These are phyloP conservation scores for Thunnus albacares DNA, from an alignment of 2,797 vertebrate genomes.

Conservation along the genomic window DNA sequence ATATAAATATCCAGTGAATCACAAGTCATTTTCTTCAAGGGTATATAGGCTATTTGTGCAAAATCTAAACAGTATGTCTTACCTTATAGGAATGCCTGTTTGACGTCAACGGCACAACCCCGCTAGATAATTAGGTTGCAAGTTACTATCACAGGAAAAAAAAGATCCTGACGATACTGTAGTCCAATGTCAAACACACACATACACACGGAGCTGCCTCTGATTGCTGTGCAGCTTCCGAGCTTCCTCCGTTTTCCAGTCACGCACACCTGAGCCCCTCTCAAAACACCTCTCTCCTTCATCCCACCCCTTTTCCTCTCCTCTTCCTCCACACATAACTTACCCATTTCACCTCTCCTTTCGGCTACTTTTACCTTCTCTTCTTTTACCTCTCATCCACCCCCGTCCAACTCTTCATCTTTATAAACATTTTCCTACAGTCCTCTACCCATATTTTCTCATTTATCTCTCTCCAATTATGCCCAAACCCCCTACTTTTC, in stretches of 20 bases:
- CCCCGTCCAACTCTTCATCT: not conserved
- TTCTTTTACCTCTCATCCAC: not conserved
- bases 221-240: conserved; percentile 53
- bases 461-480: not conserved
- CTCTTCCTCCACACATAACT: not conserved
- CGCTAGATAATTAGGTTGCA: conserved; percentile 40
- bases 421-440: not conserved
- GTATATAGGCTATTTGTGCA: not conserved
- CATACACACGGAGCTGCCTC: conserved; percentile 38
- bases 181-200: conserved; percentile 64
- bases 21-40: not conserved
- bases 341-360: not conserved
- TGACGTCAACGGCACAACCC: conserved; percentile 24
- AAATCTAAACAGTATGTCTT: conserved; percentile 38
- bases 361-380: not conserved
- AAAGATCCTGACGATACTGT: conserved; percentile 19
- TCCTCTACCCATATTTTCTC: not conserved
- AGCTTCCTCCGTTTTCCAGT: conserved; percentile 82
- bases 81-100: conserved; percentile 53
- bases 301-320: conserved; percentile 51
- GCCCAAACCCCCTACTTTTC: not conserved
- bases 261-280: conserved; percentile 84
- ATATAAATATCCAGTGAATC: not conserved
- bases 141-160: conserved; percentile 41
- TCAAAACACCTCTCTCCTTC: conserved; percentile 72